A percentile compares a stretch with the other conserved stretches of the same genome.
Evolutionary conservation across 1,140 invertebrate genomes (phyloP).

Genomic region (Drosophila jambulina): DNA sequence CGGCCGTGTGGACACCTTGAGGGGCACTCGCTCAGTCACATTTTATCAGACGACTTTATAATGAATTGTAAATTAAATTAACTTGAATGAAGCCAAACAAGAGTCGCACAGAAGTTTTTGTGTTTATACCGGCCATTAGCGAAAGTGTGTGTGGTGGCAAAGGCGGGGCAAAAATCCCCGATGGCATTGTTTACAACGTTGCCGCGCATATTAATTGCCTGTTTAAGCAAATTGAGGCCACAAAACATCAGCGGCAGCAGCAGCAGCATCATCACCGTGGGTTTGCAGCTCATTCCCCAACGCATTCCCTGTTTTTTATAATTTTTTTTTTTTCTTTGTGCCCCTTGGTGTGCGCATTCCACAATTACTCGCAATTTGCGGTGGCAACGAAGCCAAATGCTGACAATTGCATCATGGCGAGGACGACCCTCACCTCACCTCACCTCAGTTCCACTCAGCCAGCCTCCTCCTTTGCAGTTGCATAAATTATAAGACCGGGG

Average conservation of each 20-base stretch:
- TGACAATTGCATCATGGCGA: slow-evolving; percentile 54
- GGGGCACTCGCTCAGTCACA: background rate
- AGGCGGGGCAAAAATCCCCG: slow-evolving; percentile 35
- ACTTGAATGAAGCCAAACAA: slow-evolving; percentile 31
- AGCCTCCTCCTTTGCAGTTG: slow-evolving; percentile 38
- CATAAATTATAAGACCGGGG: slow-evolving; percentile 54
- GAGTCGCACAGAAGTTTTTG: slow-evolving; percentile 12
- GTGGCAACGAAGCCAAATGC: slow-evolving; percentile 56
- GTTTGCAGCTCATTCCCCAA: slow-evolving; percentile 12
- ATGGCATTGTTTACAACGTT: slow-evolving; percentile 74
- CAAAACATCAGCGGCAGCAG: slow-evolving; percentile 65
- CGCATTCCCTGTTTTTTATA: background rate
- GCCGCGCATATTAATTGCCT: slow-evolving; percentile 80
- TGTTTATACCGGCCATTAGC: slow-evolving; percentile 63
- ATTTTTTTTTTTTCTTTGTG: slow-evolving; percentile 5
- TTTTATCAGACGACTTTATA: background rate
- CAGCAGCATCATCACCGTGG: slow-evolving; percentile 36
- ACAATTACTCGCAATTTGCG: slow-evolving; percentile 56
- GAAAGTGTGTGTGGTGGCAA: background rate
- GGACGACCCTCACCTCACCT: slow-evolving; percentile 18
- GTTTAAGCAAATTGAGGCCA: slow-evolving; percentile 76
- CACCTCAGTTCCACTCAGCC: background rate
- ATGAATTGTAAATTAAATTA: slow-evolving; percentile 62
- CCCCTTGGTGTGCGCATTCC: slow-evolving; percentile 34
- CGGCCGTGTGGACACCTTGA: slow-evolving; percentile 17